phyloP scores from a whole-genome alignment of 2,113 vertebrate species.

The Emydocephalus ijimae region DNA sequence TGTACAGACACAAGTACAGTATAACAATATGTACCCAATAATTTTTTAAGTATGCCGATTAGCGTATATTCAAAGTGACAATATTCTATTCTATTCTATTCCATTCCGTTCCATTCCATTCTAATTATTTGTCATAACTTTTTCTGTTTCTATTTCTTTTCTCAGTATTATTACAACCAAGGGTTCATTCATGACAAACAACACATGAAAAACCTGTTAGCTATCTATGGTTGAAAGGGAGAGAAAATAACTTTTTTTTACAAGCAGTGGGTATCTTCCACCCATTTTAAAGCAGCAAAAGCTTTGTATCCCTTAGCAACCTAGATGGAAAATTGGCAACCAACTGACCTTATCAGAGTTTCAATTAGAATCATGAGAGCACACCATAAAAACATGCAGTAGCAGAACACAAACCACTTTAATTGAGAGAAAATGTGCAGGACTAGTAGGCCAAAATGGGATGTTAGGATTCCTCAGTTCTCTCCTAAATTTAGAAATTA shows the following conservation, averaged over 20 bases:
- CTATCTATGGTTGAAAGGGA: background rate
- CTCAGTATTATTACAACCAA: background rate
- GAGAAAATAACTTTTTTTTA: background rate
- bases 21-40: too few relatives aligned
- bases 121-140: background rate
- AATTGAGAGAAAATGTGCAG: conserved; percentile 13
- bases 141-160: background rate
- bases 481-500: conserved; percentile 11
- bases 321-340: conserved; percentile 15
- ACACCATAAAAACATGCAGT: conserved; percentile 6
- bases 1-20: background rate
- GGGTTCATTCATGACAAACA: background rate
- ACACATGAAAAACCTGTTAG: background rate
- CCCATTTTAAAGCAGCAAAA: background rate
- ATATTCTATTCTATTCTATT: too few relatives aligned
- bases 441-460: background rate
- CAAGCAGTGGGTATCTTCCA: background rate
- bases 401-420: conserved; percentile 21
- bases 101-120: too few relatives aligned
- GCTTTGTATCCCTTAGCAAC: conserved; percentile 28
- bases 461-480: background rate
- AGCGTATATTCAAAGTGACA: too few relatives aligned
- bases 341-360: conserved; percentile 28
- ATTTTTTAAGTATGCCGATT: too few relatives aligned
- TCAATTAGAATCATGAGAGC: conserved; percentile 25